Base-by-base conservation (phyloP, 2,888 invertebrate species). In the Yponomeuta evonymella region DNA sequence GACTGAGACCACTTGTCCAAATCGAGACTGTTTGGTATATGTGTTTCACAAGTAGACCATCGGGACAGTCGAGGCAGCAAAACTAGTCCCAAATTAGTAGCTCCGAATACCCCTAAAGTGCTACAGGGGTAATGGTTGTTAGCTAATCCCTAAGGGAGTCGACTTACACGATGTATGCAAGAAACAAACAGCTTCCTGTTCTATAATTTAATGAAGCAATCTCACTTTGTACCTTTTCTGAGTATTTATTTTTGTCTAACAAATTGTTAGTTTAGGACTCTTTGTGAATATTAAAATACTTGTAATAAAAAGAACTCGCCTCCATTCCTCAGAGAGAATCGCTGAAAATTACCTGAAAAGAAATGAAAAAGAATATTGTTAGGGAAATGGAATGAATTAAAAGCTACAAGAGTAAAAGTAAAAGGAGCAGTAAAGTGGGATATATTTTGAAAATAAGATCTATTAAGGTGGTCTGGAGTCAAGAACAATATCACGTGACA, bases 341-440 rank as follows among this genome's bases (percentile, higher is more conserved):
- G 51, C 15, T 58, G 51, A 58, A 58, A 58, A 58, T 58, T 58
- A 58, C 51, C 51, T 58, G 51, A 58, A 58, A 51, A 58, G 51
- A 58, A 58, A 58, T 58, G 15, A 58, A 58, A 51, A 58, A 58
- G 15, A 15, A 58, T 43, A 43, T 43, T 43, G 51, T 58, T 15
- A 58, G 51, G 12, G 15, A 58, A 58, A 58, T 12, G 3, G 51
- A 58, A 58, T 58, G 15, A 58, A 58, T 58, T 58, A 58, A 43
- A 51, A 51, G 51, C 51, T 15, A 58, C 15, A 15, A 5, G 51
- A 12, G 4, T 15, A 15, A 12, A 58, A 12, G 15, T 43, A 8
- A 8, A 43, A 58, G 15, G 51, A 15, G 51, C 51, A 10, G 6
- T 33, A 51, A 51, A 51, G 51, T 8, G 51, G 12, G 51, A 51